Percentiles rank a stretch among this genome's conserved stretches.
Evolutionary conservation across 2,888 invertebrate genomes (phyloP).

Genomic region (Bellardia pandia): DNA sequence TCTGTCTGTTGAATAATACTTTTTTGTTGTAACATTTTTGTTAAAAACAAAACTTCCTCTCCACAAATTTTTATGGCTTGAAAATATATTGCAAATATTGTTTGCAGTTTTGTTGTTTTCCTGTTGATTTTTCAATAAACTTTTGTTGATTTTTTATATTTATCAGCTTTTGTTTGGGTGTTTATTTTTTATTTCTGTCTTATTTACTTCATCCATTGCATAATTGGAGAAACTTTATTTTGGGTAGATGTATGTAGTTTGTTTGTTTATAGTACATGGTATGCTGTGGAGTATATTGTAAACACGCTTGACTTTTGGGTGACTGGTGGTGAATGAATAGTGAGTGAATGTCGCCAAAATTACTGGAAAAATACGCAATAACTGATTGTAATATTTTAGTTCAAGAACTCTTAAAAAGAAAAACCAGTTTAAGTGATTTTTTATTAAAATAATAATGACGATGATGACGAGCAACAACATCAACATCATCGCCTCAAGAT

Average conservation of each 20-base stretch:
- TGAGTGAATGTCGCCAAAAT: conserved; percentile 61
- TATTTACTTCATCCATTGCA: conserved; percentile 60
- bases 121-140: conserved; percentile 40
- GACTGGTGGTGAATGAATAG: conserved; percentile 21
- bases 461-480: conserved; percentile 11
- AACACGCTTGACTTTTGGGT: not conserved
- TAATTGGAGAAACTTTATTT: conserved; percentile 70
- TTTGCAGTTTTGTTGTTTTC: conserved; percentile 16
- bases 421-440: conserved; percentile 26
- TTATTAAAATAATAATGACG: not conserved
- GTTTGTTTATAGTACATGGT: conserved; percentile 8
- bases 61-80: not conserved
- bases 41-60: conserved; percentile 17
- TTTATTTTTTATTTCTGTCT: conserved; percentile 27
- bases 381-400: conserved; percentile 54
- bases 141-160: conserved; percentile 39
- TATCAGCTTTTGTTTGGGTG: conserved; percentile 19
- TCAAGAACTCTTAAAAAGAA: conserved; percentile 61
- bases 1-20: not conserved
- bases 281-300: conserved; percentile 15
- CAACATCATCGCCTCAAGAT: not conserved
- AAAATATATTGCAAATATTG: conserved; percentile 34
- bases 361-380: not conserved
- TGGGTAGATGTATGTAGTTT: conserved; percentile 23
- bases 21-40: conserved; percentile 8